A percentile compares a stretch with the other conserved stretches of the same genome.
These are phyloP conservation scores for Calvadosia cruxmelitensis DNA, from an alignment of 30 jellyfish, hydroid and myxozoan genomes.

Conservation along the genomic window DNA sequence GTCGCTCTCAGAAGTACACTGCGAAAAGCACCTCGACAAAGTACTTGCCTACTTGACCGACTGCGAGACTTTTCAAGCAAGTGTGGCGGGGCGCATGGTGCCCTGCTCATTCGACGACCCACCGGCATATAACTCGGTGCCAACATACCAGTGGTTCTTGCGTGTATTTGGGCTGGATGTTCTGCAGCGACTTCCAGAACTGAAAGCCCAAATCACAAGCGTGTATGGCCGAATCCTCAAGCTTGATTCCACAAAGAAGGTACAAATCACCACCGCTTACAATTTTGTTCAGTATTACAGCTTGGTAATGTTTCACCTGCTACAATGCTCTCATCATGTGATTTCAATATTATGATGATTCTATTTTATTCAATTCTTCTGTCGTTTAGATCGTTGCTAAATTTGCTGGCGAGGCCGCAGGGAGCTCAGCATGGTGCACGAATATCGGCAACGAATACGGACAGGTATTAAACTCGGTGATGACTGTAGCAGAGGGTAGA, in stretches of 20 bases:
- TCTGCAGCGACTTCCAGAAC: slow-evolving; percentile 19
- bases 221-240: slow-evolving; percentile 28
- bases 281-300: too few relatives aligned
- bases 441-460: slow-evolving; percentile 64
- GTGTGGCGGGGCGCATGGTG: not conserved
- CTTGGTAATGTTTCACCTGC: too few relatives aligned
- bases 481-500: slow-evolving; percentile 13
- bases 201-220: slow-evolving; percentile 19
- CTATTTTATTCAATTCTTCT: too few relatives aligned
- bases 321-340: too few relatives aligned
- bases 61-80: slow-evolving; percentile 3
- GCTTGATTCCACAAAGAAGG: slow-evolving; percentile 45
- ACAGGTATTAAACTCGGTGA: slow-evolving; percentile 12
- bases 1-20: slow-evolving; percentile 21
- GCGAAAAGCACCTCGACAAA: slow-evolving; percentile 15
- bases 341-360: not conserved
- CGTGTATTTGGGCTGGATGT: slow-evolving; percentile 34
- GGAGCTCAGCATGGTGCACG: slow-evolving; percentile 26
- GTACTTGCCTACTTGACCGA: slow-evolving; percentile 23
- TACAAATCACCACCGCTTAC: too few relatives aligned
- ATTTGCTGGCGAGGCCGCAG: slow-evolving; percentile 37
- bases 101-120: slow-evolving; percentile 8
- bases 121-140: slow-evolving; percentile 1
- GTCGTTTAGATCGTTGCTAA: slow-evolving; percentile 6
- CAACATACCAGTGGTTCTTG: slow-evolving; percentile 31